Percentiles rank a stretch among this genome's conserved stretches.
These are phyloP conservation scores for Leontocebus nigricollis DNA, from an alignment of 2,797 vertebrate species.

Conservation along the genomic window DNA sequence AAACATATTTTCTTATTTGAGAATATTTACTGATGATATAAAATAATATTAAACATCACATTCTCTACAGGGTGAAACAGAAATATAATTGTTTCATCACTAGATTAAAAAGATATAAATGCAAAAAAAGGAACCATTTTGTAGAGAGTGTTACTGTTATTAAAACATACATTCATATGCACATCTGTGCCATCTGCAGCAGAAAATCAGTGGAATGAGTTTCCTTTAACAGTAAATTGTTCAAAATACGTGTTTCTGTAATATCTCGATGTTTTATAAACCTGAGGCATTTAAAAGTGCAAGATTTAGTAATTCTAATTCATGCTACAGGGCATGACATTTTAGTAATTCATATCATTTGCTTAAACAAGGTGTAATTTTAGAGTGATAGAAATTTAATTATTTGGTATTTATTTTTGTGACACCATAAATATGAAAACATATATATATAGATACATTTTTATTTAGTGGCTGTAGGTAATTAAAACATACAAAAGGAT, in stretches of 20 bases:
- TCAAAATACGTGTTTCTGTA: conserved; percentile 10
- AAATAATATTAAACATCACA: conserved; percentile 57
- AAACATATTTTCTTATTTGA: conserved; percentile 29
- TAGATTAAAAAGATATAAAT: neutral
- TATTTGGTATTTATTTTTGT: neutral
- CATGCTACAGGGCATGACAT: neutral
- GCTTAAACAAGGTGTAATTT: conserved; percentile 40
- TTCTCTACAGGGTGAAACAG: conserved; percentile 47
- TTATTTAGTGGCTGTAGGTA: neutral
- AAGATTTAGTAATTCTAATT: conserved; percentile 28
- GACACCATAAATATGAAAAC: neutral
- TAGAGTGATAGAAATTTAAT: conserved; percentile 32
- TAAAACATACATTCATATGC: neutral
- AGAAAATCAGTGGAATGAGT: neutral
- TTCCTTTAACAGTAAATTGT: neutral
- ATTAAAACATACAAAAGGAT: neutral
- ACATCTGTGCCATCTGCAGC: neutral
- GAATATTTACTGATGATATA: conserved; percentile 63
- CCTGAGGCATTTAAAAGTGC: neutral
- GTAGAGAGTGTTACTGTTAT: conserved; percentile 14
- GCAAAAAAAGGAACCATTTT: conserved; percentile 17
- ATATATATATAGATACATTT: neutral
- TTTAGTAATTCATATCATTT: conserved; percentile 10
- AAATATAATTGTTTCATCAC: neutral
- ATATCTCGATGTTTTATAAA: neutral